Evolutionary conservation across 2,113 vertebrate genomes (phyloP).

Genomic region (Vulpes ferrilata): DNA sequence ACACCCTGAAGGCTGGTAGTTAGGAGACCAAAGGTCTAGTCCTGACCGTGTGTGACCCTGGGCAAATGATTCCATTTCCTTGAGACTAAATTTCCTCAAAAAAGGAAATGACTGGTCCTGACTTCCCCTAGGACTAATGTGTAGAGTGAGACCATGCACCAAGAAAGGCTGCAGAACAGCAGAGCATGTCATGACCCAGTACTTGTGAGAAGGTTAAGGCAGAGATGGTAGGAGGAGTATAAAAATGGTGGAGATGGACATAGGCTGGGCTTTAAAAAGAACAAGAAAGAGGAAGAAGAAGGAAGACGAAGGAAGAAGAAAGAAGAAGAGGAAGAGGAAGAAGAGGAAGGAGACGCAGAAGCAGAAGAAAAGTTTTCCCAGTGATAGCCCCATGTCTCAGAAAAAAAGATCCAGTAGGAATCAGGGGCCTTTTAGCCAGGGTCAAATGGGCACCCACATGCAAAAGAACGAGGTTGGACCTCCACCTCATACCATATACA

Average conservation of each 20-base stretch:
- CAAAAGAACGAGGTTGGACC: no score
- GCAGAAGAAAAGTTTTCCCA: no score
- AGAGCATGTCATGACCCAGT: no score
- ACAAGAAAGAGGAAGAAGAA: neutral
- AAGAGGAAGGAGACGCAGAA: no score
- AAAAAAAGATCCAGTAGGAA: no score
- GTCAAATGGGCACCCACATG: no score
- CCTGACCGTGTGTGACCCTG: neutral
- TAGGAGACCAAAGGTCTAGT: neutral
- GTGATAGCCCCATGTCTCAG: no score
- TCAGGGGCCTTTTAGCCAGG: no score
- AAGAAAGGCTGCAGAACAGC: neutral
- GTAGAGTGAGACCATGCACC: neutral
- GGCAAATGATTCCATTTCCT: neutral
- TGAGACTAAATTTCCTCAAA: constrained; percentile 16
- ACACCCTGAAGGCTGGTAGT: neutral
- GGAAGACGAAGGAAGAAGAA: no score
- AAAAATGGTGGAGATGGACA: neutral
- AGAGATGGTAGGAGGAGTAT: neutral
- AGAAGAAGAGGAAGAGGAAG: no score
- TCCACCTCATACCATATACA: no score
- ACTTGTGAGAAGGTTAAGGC: neutral
- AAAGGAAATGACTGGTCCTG: neutral
- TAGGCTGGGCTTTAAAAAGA: neutral
- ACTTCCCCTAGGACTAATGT: neutral